Evolutionary conservation across 2,888 invertebrate genomes (phyloP).

Genomic region (Aproaerema taeniolella): DNA sequence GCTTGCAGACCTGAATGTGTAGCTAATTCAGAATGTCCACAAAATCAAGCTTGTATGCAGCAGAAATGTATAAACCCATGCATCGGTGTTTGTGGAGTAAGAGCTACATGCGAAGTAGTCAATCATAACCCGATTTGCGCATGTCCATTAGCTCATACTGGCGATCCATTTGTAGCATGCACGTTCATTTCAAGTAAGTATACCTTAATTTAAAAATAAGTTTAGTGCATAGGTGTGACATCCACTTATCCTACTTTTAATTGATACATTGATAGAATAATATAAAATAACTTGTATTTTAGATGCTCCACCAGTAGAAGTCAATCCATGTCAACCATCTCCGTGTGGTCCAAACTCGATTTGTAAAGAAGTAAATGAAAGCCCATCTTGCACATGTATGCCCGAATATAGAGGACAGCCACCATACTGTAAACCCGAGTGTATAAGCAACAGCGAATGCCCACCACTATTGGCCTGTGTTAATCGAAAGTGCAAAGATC

Average conservation of each 20-base stretch:
- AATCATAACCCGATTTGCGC: conserved; percentile 87
- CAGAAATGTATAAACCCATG: conserved; percentile 87
- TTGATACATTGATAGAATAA: no score
- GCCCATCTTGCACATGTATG: conserved; percentile 86
- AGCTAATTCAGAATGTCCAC: conserved; percentile 82
- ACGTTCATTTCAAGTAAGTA: conserved; percentile 50
- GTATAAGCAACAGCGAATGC: conserved; percentile 87
- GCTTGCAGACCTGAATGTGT: conserved; percentile 86
- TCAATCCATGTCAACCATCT: conserved; percentile 85
- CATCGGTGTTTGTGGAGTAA: conserved; percentile 81
- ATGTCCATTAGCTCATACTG: conserved; percentile 81
- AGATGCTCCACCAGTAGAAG: conserved; percentile 41
- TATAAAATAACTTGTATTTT: conserved; percentile 27
- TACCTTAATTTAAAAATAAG: no score
- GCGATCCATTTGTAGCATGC: conserved; percentile 81
- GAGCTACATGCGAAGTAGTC: conserved; percentile 80
- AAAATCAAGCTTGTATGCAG: conserved; percentile 82
- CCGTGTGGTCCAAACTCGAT: conserved; percentile 89
- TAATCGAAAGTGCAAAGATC: conserved; percentile 84
- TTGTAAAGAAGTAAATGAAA: conserved; percentile 81
- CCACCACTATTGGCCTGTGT: conserved; percentile 82
- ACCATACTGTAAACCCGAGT: conserved; percentile 88
- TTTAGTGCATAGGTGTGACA: no score
- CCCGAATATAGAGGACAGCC: conserved; percentile 83
- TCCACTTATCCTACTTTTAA: no score